Evolutionary conservation across 2,797 vertebrate genomes (phyloP), one percentile per base, ranked within the genome.

Genomic region (Enteromius afrohamiltoni): DNA sequence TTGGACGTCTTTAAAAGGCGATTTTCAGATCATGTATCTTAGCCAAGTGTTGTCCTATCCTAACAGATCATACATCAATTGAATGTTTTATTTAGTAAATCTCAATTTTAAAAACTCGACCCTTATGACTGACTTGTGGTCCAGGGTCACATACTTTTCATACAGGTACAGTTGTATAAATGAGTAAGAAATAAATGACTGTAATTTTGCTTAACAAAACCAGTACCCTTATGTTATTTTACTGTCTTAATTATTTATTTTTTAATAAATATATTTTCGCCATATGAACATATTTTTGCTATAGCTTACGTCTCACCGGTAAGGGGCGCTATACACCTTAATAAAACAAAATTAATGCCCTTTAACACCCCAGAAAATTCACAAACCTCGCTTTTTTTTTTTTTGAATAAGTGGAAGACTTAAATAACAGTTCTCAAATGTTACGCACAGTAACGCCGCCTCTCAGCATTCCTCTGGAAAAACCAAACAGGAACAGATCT

Each of bases 401-500:
- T 26, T 13, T 49, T 49, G 29, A 40, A 42, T 7, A 42, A 26
- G n/a, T 47, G 13, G 11, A 23, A 11, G 21, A 49, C 78, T 26
- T 55, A 23, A 70, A 26, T 40, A 60, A 34, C 26, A 49, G 40
- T 6, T 73, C 26, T 64, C 69, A 31, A 40, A 75, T 64, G 62
- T 71, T 69, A 64, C 40, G 21, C 45, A 45, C 49, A 65, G 45
- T 7, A 83, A 79, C 42, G 6, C 68, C 1, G 17, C 69, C 70
- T 77, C 73, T 80, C 49, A 19, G 58, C 78, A 71, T 76, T 82
- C 45, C 79, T 77, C 19, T 9, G 78, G 64, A 26, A 23, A 62
- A 64, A 53, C 16, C 74, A 69, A 85, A 81, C 80, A 58, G 77
- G 70, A 86, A 78, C 71, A 82, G 69, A 76, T 53, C 34, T 49